Percentiles rank a stretch among this genome's conserved stretches.
These are phyloP conservation scores for Ascidia mentula DNA, from an alignment of 23 tunicate genomes.

Conservation along the genomic window DNA sequence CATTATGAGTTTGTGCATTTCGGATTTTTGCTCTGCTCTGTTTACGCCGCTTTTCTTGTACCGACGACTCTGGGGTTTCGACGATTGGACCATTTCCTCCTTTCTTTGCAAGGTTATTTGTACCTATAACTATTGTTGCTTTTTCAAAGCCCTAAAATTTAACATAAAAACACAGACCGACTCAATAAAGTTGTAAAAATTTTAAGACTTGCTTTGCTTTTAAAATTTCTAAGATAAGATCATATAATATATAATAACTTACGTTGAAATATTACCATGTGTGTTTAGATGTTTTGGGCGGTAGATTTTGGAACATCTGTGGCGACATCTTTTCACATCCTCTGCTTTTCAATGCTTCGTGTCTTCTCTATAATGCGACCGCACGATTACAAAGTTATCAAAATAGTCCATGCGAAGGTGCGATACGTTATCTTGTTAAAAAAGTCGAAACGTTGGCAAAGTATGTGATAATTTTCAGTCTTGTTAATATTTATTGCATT, in stretches of 20 bases:
- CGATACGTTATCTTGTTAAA: no score
- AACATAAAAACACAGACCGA: no score
- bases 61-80: conserved; percentile 51
- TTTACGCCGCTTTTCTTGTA: conserved; percentile 29
- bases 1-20: conserved; percentile 27
- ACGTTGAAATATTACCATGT: no score
- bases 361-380: conserved; percentile 31
- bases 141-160: no score
- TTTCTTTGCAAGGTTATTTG: conserved; percentile 38
- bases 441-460: no score
- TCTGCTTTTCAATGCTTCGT: conserved; percentile 35
- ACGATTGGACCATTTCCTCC: conserved; percentile 30
- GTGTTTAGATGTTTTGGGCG: conserved; percentile 28
- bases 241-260: no score
- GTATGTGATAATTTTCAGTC: no score
- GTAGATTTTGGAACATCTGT: conserved; percentile 35
- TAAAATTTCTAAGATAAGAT: no score
- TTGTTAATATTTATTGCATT: no score
- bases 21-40: conserved; percentile 34
- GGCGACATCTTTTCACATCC: conserved; percentile 31
- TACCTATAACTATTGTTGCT: no score
- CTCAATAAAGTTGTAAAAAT: no score
- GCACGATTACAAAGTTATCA: conserved; percentile 19
- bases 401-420: conserved; percentile 37
- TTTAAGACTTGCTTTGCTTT: no score